phyloP scores from a whole-genome alignment of 1,140 invertebrate species.

The Muscidifurax raptorellus region DNA sequence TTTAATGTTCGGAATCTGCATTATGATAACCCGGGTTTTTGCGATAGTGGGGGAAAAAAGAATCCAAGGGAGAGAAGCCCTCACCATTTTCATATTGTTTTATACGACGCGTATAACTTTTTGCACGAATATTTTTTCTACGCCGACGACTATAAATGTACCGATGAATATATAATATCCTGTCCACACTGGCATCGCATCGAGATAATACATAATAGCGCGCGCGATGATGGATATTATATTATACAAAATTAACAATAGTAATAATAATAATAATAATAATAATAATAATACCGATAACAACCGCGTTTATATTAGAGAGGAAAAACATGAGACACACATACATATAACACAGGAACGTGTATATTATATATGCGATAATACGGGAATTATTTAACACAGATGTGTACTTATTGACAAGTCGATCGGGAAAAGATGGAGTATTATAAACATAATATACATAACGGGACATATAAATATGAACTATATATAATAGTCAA shows the following conservation, averaged over 20 bases:
- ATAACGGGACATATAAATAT: not conserved
- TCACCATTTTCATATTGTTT: slow-evolving; percentile 37
- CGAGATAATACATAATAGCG: not conserved
- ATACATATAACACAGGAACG: not conserved
- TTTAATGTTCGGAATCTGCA: too few species aligned
- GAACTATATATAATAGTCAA: slow-evolving; percentile 24
- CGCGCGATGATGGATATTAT: not conserved
- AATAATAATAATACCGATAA: not conserved
- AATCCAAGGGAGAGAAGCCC: not conserved
- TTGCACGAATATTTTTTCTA: slow-evolving; percentile 52
- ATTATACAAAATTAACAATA: not conserved
- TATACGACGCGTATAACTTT: slow-evolving; percentile 35
- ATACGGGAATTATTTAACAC: not conserved
- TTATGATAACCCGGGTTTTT: too few species aligned
- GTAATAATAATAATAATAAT: not conserved
- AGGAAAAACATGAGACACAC: not conserved
- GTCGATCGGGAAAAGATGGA: not conserved
- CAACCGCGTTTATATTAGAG: not conserved
- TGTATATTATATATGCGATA: not conserved
- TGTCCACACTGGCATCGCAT: not conserved
- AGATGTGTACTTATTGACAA: not conserved
- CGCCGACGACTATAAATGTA: not conserved
- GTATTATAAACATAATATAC: slow-evolving; percentile 2
- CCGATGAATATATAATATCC: slow-evolving; percentile 1
- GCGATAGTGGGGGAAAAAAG: too few species aligned